Evolutionary conservation across 2,888 invertebrate species (phyloP).

Genomic region (Pyrrhopygopsis socrates): DNA sequence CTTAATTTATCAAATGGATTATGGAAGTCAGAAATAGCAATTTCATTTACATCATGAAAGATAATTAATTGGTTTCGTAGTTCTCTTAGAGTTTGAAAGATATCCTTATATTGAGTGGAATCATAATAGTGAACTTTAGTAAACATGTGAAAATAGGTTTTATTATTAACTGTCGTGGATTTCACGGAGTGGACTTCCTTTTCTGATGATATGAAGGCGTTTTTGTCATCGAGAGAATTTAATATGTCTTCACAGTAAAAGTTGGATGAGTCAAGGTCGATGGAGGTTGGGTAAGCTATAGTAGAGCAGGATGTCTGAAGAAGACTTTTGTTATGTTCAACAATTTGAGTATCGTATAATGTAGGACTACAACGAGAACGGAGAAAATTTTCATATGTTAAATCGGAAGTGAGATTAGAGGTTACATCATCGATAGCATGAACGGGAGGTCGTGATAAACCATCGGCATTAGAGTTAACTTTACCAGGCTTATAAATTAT

Average conservation of each 20-base stretch:
- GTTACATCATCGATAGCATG: no score
- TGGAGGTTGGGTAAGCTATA: conserved; percentile 43
- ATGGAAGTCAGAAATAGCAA: conserved; percentile 33
- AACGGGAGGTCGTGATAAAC: conserved; percentile 26
- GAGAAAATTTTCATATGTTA: no score
- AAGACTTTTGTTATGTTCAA: no score
- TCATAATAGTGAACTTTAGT: conserved; percentile 4
- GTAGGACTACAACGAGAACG: no score
- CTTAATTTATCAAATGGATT: conserved; percentile 62
- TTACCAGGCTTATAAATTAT: conserved; percentile 58
- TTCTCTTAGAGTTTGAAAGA: conserved; percentile 17
- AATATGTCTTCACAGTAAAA: conserved; percentile 8
- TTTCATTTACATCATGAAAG: not conserved
- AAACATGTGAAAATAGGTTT: conserved; percentile 51
- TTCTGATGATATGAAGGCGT: not conserved
- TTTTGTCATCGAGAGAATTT: not conserved
- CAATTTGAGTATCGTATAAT: no score
- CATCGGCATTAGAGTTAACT: conserved; percentile 46
- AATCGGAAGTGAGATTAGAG: no score
- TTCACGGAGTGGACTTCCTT: conserved; percentile 4
- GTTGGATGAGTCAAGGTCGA: conserved; percentile 38
- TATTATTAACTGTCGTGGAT: not conserved
- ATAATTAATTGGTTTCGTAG: not conserved
- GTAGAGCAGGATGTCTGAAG: no score
- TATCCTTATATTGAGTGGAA: not conserved